phyloP scores from a whole-genome alignment of 2,797 vertebrate species.

The Zenarchopterus dispar region DNA sequence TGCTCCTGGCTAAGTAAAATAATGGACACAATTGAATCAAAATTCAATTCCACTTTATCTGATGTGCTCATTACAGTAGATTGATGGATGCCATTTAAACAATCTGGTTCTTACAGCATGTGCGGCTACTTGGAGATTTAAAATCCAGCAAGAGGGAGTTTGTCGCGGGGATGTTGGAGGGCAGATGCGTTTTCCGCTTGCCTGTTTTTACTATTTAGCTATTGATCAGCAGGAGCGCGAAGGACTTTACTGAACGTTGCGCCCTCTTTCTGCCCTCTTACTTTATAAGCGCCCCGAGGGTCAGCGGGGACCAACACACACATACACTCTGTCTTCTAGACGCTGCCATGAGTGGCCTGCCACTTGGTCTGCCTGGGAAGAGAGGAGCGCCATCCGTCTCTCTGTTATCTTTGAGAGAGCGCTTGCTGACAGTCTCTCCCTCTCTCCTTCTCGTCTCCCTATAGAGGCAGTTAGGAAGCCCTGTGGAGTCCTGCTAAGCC shows the following conservation, averaged over 20 bases:
- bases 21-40: neutral
- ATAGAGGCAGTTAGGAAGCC: conserved; percentile 75
- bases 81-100: conserved; percentile 10
- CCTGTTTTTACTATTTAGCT: conserved; percentile 13
- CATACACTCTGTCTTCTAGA: neutral
- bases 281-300: conserved; percentile 9
- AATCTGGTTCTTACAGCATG: neutral
- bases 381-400: conserved; percentile 42
- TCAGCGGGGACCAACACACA: conserved; percentile 14
- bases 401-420: conserved; percentile 31
- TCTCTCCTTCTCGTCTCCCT: conserved; percentile 43
- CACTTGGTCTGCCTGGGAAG: conserved; percentile 34
- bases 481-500: conserved; percentile 72
- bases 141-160: conserved; percentile 9
- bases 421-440: conserved; percentile 35
- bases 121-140: neutral
- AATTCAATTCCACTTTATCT: conserved; percentile 3
- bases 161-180: neutral
- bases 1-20: conserved; percentile 1
- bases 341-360: conserved; percentile 39
- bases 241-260: conserved; percentile 19
- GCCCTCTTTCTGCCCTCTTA: conserved; percentile 5
- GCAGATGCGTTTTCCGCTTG: conserved; percentile 15
- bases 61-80: conserved; percentile 11
- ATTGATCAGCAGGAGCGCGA: conserved; percentile 15